phyloP scores from a whole-genome alignment of 64 coral and sea anemone species.

The Stylophora pistillata region DNA sequence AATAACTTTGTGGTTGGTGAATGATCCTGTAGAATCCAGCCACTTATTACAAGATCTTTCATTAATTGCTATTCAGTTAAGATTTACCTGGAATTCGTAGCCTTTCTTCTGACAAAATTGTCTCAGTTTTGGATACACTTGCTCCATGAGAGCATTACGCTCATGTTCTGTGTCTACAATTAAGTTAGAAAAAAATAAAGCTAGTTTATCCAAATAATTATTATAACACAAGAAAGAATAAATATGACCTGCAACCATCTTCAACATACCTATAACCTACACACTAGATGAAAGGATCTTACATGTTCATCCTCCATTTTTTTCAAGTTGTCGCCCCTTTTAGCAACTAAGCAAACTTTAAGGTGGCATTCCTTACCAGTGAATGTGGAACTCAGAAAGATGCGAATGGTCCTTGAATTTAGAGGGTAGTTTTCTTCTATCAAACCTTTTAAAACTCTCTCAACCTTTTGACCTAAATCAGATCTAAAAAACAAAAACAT shows the following conservation, averaged over 20 bases:
- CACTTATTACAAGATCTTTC: not conserved
- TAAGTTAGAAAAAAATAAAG: slow-evolving; percentile 1
- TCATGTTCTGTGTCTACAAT: slow-evolving; percentile 82
- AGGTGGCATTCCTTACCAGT: slow-evolving; percentile 52
- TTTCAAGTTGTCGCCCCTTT: not conserved
- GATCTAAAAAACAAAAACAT: slow-evolving; percentile 26
- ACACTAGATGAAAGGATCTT: too few relatives aligned
- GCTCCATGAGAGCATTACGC: slow-evolving; percentile 87
- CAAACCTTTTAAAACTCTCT: slow-evolving; percentile 51
- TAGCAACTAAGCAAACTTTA: not conserved
- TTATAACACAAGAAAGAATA: not conserved
- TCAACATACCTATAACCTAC: too few relatives aligned
- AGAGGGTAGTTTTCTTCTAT: slow-evolving; percentile 63
- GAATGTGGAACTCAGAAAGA: slow-evolving; percentile 92
- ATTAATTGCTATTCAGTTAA: not conserved
- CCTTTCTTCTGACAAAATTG: slow-evolving; percentile 71
- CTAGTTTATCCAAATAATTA: not conserved
- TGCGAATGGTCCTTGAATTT: slow-evolving; percentile 76
- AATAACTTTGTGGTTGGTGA: too few relatives aligned
- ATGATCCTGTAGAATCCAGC: too few relatives aligned
- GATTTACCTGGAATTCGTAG: slow-evolving; percentile 84
- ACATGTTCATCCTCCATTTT: too few relatives aligned
- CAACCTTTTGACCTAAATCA: slow-evolving; percentile 25
- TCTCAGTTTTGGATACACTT: slow-evolving; percentile 82
- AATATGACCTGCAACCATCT: too few relatives aligned